Evolutionary conservation across 2,113 vertebrate genomes (phyloP).

Genomic region (Sapajus apella): DNA sequence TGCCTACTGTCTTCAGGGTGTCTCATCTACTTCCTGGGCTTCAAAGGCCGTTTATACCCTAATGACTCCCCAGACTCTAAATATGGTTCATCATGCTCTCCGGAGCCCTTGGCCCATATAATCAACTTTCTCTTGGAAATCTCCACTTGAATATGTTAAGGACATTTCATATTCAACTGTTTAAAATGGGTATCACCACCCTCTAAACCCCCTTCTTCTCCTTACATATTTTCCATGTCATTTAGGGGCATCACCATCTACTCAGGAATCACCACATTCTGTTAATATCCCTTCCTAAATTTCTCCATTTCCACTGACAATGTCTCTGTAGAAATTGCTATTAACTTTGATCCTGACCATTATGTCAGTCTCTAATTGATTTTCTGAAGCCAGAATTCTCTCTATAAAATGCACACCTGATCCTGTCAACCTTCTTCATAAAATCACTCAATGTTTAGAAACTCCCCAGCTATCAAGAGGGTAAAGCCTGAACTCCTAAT

Average conservation of each 20-base stretch:
- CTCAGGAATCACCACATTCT: background rate
- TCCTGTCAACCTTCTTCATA: background rate
- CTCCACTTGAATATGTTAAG: background rate
- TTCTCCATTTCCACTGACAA: background rate
- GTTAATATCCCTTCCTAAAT: background rate
- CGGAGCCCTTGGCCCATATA: background rate
- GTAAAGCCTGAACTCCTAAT: background rate
- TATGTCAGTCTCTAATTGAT: background rate
- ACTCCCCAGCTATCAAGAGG: background rate
- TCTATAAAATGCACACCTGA: background rate
- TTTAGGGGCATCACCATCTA: background rate
- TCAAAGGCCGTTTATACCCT: background rate
- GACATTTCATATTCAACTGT: conserved; percentile 4
- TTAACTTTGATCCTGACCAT: background rate
- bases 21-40: background rate
- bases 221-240: background rate
- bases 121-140: background rate
- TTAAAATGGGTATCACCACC: background rate
- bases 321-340: background rate
- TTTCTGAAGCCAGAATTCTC: background rate
- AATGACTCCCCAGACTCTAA: background rate
- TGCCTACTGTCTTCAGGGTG: background rate
- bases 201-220: background rate
- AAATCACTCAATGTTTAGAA: background rate
- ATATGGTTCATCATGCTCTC: background rate